Conservation (phyloP, 2,797 vertebrate species). For the Phylloscopus collybita region DNA sequence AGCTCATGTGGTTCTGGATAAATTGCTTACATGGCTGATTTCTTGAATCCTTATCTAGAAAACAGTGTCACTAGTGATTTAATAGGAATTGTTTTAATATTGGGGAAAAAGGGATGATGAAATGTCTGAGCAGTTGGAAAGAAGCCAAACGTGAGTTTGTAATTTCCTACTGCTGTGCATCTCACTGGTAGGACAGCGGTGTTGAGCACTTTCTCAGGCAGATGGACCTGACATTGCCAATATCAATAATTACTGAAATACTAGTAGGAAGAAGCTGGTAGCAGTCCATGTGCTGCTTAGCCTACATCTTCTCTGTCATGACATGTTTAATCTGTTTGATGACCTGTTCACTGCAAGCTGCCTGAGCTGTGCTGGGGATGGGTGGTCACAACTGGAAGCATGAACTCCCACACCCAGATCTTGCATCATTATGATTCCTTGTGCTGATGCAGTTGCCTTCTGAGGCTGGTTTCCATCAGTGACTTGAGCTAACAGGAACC, state of each 20-base stretch:
- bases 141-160: neutral
- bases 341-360: neutral
- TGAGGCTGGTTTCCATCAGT: neutral
- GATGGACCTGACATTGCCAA: neutral
- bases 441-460: neutral
- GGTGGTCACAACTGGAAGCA: neutral
- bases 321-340: neutral
- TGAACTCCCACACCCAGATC: neutral
- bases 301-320: neutral
- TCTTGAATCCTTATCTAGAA: neutral
- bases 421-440: neutral
- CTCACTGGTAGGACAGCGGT: fast-evolving
- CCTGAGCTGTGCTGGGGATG: neutral
- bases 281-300: neutral
- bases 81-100: neutral
- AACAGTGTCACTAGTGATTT: neutral
- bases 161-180: neutral
- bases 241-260: neutral
- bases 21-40: neutral
- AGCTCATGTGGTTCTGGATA: neutral
- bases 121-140: neutral
- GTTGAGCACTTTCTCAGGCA: neutral
- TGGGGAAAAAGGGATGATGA: fast-evolving
- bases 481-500: neutral
- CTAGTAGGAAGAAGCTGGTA: neutral